Base-by-base conservation (phyloP, 2,797 vertebrate genomes). In the Euthynnus affinis region DNA sequence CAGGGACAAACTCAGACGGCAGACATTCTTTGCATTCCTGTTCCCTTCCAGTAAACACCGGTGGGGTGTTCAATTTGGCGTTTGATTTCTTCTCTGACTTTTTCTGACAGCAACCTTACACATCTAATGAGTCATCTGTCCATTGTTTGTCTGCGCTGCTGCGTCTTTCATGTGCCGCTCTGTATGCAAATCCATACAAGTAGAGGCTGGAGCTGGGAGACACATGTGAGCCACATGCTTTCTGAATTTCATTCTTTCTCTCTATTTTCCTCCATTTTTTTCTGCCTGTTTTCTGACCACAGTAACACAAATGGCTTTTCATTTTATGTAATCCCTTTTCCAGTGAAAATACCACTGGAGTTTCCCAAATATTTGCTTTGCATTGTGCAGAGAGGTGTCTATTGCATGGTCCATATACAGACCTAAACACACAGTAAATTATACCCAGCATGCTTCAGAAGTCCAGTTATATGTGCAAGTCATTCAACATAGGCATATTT, bases 21-120 rank as follows among this genome's bases (percentile, higher is more conserved):
- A 95, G 91, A 94, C 94, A 95, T 95, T 94, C 94, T 90, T 90
- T 27, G 59, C 85, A 94, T 95, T 94, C 92, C 78, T 76, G 52
- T 68, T 40, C 32, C 42, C 71, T 88, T 82, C 82, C 85, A 89
- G 89, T 88, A 93, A 93, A 94, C 91, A 92, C 70, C 82, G 76
- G 75, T 87, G 71, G 74, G 87, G 84, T 81, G 60, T 89, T 86
- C 66, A 86, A 81, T 85, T 69, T 59, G 66, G 64, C 40, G 9
- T 87, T 73, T 71, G 70, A 87, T 76, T 92, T 76, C 83, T 71
- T 29, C 52, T 67, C 59, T 7, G 44, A 66, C 71, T 90, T 82
- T 82, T 78, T 81, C 71, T 68, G 37, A 78, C 71, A 80, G 81
- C 84, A 79, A 48, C 72, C 56, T 82, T 27, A 83, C 20, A 56